A percentile compares a stretch with the other conserved stretches of the same genome.
Evolutionary conservation across 2,797 vertebrate genomes (phyloP).

Genomic region (Paedocypris micromegethes): DNA sequence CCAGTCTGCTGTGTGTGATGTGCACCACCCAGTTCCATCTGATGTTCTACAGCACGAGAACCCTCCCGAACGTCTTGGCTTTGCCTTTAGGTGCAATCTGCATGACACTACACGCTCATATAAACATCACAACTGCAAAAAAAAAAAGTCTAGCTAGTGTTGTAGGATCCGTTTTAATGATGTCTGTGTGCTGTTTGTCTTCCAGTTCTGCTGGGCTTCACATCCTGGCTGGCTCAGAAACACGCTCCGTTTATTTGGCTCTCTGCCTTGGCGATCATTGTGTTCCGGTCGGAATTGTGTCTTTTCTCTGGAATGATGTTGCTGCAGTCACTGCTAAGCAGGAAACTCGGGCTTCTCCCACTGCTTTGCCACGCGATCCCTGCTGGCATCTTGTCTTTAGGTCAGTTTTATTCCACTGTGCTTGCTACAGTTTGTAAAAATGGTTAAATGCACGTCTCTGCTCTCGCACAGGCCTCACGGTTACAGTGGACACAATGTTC

Average conservation of each 20-base stretch:
- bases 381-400: conserved; percentile 78
- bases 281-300: conserved; percentile 88
- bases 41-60: conserved; percentile 95
- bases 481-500: conserved; percentile 81
- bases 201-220: conserved; percentile 82
- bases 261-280: conserved; percentile 83
- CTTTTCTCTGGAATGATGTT: conserved; percentile 86
- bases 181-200: conserved; percentile 2
- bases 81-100: conserved; percentile 77
- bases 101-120: not conserved
- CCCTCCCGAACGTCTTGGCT: conserved; percentile 88
- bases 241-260: conserved; percentile 77
- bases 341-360: conserved; percentile 67
- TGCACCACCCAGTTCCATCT: conserved; percentile 91
- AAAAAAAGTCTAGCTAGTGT: too few relatives aligned
- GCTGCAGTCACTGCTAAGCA: conserved; percentile 70
- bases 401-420: conserved; percentile 61
- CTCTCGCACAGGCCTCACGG: conserved; percentile 72
- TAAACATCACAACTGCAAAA: not conserved
- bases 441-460: not conserved
- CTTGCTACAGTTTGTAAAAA: not conserved
- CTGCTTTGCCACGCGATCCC: conserved; percentile 75
- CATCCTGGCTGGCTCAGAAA: conserved; percentile 83
- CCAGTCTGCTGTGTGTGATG: conserved; percentile 79
- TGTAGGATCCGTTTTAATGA: not conserved